Evolutionary conservation across 2,888 invertebrate species (phyloP), one percentile per base, ranked within the genome.

Genomic region (Rhynchonema sp.): DNA sequence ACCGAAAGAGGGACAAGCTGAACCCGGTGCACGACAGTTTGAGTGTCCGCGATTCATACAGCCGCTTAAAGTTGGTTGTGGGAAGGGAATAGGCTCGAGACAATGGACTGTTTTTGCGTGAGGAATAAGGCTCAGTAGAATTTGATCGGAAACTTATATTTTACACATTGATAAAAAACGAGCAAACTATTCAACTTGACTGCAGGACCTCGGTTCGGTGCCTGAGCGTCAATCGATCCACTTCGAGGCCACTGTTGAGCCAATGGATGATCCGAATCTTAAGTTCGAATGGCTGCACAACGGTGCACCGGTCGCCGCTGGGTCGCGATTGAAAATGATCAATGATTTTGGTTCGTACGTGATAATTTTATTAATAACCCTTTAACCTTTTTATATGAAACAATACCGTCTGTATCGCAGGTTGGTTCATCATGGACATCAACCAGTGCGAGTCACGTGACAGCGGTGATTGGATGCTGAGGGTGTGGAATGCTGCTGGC

Each of bases 301-400:
- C 73, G 90, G 90, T 64, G 62, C 52, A 6, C 13, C n/a, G 9
- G 29, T 29, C 20, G 23, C 46, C 1, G 87, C 87, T 13, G 89
- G 90, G 13, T 90, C 90, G 17, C 82, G 96, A 62, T 89, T 92
- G n/a, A 91, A 90, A 73, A 76, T 88, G 78, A 82, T 89, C 60
- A 88, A 90, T 72, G 92, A 92, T 72, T 94, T 92, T 72, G 92
- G 90, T n/a, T 55, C 22, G n/a, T n/a, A n/a, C n/a, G n/a, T n/a
- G n/a, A n/a, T n/a, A n/a, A n/a, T n/a, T n/a, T n/a, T n/a, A n/a
- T n/a, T n/a, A n/a, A 27, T 30, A 23, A 30, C 30, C 29, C 28
- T 30, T n/a, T 29, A 55, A 9, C 55, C 22, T 22, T 29, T 70
- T 57, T 92, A 90, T n/a, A n/a, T n/a, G n/a, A n/a, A n/a, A n/a